These are phyloP conservation scores for Palythoa grandiflora DNA, from an alignment of 92 coral and sea anemone genomes.

Conservation along the genomic window DNA sequence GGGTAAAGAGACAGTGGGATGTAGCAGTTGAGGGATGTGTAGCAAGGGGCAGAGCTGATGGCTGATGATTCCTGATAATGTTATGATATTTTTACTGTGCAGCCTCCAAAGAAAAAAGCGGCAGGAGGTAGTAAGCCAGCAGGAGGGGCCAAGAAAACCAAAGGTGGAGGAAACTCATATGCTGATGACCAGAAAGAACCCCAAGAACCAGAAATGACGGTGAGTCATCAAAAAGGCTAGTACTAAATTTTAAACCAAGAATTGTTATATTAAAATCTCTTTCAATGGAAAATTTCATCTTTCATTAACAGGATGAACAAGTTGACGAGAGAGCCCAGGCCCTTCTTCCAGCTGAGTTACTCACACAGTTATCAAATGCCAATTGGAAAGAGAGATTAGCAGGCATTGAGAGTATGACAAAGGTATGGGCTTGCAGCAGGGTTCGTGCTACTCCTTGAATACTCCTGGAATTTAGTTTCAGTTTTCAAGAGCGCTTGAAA, in stretches of 20 bases:
- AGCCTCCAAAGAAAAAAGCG: conserved; percentile 78
- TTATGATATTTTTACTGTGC: background rate
- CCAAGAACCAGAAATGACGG: conserved; percentile 94
- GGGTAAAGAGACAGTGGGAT: no score
- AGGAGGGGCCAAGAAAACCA: conserved; percentile 69
- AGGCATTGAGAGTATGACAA: conserved; percentile 85
- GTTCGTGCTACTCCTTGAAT: no score
- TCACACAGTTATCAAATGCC: conserved; percentile 77
- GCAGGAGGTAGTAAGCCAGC: conserved; percentile 72
- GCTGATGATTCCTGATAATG: no score
- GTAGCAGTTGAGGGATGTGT: no score
- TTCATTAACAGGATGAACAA: conserved; percentile 82
- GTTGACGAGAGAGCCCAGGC: conserved; percentile 92
- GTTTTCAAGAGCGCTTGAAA: no score
- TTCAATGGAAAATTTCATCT: background rate
- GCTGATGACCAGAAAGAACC: conserved; percentile 83
- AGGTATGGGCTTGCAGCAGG: conserved; percentile 71
- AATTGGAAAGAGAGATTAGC: conserved; percentile 98
- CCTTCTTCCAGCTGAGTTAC: conserved; percentile 82
- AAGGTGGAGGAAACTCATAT: conserved; percentile 26
- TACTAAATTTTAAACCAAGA: no score
- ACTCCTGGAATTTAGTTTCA: no score
- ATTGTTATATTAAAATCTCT: background rate
- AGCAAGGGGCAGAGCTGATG: no score
- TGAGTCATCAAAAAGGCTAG: conserved; percentile 47